These are phyloP conservation scores for Alloplasta piceator DNA, from an alignment of 2,888 invertebrate species.

Conservation along the genomic window DNA sequence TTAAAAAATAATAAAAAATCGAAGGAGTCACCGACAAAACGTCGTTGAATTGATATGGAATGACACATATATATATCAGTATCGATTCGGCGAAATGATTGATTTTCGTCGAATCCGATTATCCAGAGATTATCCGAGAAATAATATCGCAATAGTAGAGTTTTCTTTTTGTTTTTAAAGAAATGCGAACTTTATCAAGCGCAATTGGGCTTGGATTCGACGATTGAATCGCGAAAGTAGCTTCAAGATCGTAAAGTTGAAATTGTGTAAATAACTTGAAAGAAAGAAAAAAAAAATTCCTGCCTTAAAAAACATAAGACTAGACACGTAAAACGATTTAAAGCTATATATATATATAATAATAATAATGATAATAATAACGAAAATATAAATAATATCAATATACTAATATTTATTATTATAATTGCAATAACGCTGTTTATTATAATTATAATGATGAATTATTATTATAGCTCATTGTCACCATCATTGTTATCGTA, in stretches of 20 bases:
- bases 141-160: conserved; percentile 61
- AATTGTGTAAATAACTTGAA: conserved; percentile 61
- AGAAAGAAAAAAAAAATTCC: conserved; percentile 80
- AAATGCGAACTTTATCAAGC: conserved; percentile 15
- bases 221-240: conserved; percentile 20
- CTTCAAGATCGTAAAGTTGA: conserved; percentile 43
- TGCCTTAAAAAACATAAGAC: conserved; percentile 82
- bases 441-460: conserved; percentile 42
- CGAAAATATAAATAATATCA: not conserved
- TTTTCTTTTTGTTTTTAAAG: conserved; percentile 39
- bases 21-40: no score
- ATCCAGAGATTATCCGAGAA: conserved; percentile 46
- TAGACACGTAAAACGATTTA: conserved; percentile 75
- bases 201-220: not conserved
- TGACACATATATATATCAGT: no score
- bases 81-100: not conserved
- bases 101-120: conserved; percentile 4
- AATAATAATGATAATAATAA: conserved; percentile 30
- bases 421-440: conserved; percentile 16
- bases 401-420: conserved; percentile 22
- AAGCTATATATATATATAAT: conserved; percentile 69
- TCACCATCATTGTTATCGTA: conserved; percentile 70
- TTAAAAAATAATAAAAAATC: no score
- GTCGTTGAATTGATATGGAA: no score
- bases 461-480: conserved; percentile 5